Evolutionary conservation across 35 echinoderm and acorn worm genomes (phyloP).

Genomic region (Apostichopus parvimensis): DNA sequence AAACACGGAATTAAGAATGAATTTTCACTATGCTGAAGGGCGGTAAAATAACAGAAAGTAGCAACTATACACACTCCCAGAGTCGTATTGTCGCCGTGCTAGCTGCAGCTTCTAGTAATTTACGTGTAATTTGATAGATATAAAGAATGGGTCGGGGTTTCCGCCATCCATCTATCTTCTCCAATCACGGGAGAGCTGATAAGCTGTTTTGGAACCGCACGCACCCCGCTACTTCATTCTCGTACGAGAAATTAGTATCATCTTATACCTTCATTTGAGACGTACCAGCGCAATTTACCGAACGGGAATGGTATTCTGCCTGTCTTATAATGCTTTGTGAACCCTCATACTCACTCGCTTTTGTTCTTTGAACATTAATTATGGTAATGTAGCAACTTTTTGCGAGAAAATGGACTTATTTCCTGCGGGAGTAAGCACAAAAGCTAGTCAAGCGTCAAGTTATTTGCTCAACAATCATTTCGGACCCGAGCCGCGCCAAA

Average conservation of each 20-base stretch:
- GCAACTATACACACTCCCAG: conserved; percentile 26
- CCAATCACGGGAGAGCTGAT: conserved; percentile 84
- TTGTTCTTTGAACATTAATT: conserved; percentile 37
- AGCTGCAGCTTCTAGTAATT: conserved; percentile 76
- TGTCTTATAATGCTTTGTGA: background rate
- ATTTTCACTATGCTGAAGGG: conserved; percentile 35
- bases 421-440: conserved; percentile 74
- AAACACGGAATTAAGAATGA: conserved; percentile 39
- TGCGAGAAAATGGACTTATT: conserved; percentile 47
- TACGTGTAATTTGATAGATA: conserved; percentile 92
- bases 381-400: conserved; percentile 21
- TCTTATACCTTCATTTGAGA: background rate
- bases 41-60: conserved; percentile 50
- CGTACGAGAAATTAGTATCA: background rate
- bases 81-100: conserved; percentile 64
- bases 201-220: conserved; percentile 70
- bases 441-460: conserved; percentile 78
- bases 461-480: conserved; percentile 99
- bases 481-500: conserved; percentile 97
- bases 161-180: conserved; percentile 84
- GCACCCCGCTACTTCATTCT: conserved; percentile 13
- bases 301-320: background rate
- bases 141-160: conserved; percentile 87
- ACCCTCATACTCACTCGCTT: background rate
- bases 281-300: background rate